Evolutionary conservation across 2,888 invertebrate genomes (phyloP), one percentile per base, ranked within the genome.

Genomic region (Lepidocyrtinus sp.): DNA sequence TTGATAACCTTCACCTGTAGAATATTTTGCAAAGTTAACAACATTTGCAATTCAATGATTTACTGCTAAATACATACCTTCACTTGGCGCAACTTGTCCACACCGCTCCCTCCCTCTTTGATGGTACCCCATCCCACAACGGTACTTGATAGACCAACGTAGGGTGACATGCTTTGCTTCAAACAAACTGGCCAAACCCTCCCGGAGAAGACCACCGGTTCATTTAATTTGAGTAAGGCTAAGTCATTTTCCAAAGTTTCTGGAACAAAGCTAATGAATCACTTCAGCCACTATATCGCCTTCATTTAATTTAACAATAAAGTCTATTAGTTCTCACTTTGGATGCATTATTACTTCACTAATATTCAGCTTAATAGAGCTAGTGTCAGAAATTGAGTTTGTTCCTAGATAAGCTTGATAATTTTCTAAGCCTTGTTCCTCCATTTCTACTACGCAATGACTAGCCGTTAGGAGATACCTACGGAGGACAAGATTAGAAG

Each of bases 121-220:
- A 73, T 2, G 27, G 62, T 73, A 17, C 78, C 78, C 78, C 78
- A 78, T 17, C 78, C 78, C 0, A 65, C 68, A 0, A 78, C 78
- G 2, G 61, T 61, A 0, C 72, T 65, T 17, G 62, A n/a, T 7
- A 63, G 1, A 1, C 63, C 78, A 3, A 73, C 73, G 15, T 69
- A 78, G 0, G 78, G 63, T 19, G 78, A 46, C 12, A 25, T 26
- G 15, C 27, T 64, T 12, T 68, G 73, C n/a, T 73, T 73, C 22
- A 79, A 36, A 17, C 79, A 79, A 2, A 74, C 24, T 9, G 79
- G 79, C 19, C 55, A 45, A 2, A 74, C 70, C n/a, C 50, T 19
- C 15, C n/a, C 19, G n/a, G 74, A 36, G 22, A 69, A 69, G 0
- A 21, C 15, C 1, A 79, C 65, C n/a, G 74, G 79, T n/a, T 24